These are phyloP conservation scores for Lipophrys pholis DNA, from an alignment of 2,113 vertebrate genomes.

Conservation along the genomic window DNA sequence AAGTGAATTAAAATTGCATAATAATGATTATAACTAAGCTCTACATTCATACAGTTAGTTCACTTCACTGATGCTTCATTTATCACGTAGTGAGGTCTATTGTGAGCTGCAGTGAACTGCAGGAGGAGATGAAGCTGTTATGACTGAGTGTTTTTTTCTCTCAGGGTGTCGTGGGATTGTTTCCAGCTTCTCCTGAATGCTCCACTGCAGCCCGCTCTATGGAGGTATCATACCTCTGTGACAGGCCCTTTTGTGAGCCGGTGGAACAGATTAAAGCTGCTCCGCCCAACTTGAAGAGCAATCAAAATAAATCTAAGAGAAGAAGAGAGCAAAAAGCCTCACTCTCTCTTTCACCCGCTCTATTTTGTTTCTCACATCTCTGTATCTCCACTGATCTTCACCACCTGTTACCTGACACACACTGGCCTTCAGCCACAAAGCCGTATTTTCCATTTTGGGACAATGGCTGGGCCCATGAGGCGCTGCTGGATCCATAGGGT, in stretches of 20 bases:
- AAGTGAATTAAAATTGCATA: too few species aligned
- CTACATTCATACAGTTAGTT: too few species aligned
- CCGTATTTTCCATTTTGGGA: conserved; percentile 38
- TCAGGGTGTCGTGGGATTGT: conserved; percentile 64
- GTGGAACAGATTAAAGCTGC: conserved; percentile 72
- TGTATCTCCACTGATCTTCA: conserved; percentile 43
- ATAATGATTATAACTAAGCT: too few species aligned
- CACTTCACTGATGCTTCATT: too few species aligned
- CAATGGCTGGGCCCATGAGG: conserved; percentile 64
- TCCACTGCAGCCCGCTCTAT: conserved; percentile 57
- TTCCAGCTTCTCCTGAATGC: conserved; percentile 66
- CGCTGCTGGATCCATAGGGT: conserved; percentile 69
- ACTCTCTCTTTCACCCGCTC: conserved; percentile 40
- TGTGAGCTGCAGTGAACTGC: neutral
- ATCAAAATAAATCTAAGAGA: conserved; percentile 62
- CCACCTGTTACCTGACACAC: conserved; percentile 77
- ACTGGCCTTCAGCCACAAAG: conserved; percentile 64
- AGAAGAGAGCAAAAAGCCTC: conserved; percentile 17
- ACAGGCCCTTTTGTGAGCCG: conserved; percentile 68
- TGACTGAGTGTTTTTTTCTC: conserved; percentile 3
- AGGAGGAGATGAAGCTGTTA: conserved; percentile 7
- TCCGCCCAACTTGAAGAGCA: conserved; percentile 59
- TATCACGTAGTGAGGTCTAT: too few species aligned
- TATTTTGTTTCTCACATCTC: conserved; percentile 27
- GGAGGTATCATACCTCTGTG: conserved; percentile 66